Evolutionary conservation across 2,797 vertebrate species (phyloP), one percentile per base, ranked within the genome.

Genomic region (Poecile montanus): DNA sequence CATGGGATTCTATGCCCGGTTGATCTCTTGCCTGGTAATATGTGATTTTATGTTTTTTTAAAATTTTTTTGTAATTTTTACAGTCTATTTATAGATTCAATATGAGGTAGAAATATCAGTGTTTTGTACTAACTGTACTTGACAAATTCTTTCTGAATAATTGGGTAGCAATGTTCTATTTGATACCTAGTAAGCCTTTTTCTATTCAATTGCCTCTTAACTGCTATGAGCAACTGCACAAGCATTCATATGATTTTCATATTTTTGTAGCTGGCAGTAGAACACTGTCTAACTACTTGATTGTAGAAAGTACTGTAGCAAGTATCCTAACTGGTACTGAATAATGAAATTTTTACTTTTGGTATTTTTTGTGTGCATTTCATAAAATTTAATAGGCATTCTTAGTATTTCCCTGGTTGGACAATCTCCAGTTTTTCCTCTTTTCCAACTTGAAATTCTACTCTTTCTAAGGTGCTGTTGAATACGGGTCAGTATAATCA

Each of bases 401-500:
- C 44, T 87, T 91, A 16, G 9, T 77, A 70, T 51, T 71, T 72
- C n/a, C 48, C 42, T 70, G n/a, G 0, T 81, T 94, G 93, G 88
- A 74, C 78, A 70, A 93, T 95, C 60, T 11, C 10, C 21, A 47
- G 3, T 36, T 78, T 88, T 79, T 75, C 47, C 6, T 66, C 29
- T 73, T 81, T 93, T 82, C 57, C 73, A 76, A 20, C 34, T 88
- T 85, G 40, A 82, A 84, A 88, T 70, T 88, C n/a, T 51, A 5
- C 32, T 19, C 6, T 96, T 95, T 91, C 50, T 88, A 58, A 70
- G 86, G 88, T 95, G 85, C 91, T 91, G 9, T 68, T 94, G 47
- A 82, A 89, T 94, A 94, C 60, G 45, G 92, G 94, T 96, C 63
- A 53, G 80, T 88, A n/a, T 86, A 94, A 91, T 84, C 68, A 47